Base-by-base conservation (phyloP, 2,888 invertebrate genomes). In the Rosalia funebris region DNA sequence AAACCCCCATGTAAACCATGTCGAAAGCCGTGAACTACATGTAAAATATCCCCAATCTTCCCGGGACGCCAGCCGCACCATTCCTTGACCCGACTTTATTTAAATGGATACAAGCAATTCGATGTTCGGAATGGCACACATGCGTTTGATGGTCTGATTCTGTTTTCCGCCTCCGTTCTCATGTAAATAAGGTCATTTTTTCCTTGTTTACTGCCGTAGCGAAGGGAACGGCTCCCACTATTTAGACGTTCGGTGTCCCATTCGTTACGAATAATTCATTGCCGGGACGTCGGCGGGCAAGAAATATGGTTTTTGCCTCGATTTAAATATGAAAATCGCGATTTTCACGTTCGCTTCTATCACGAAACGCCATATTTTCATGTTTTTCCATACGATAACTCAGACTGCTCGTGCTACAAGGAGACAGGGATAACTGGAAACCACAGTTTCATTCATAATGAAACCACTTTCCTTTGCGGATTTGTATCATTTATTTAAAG, bases 91-190 rank as follows among this genome's bases (percentile, higher is more conserved):
- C 53, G 17, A 53, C 53, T 53, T 31, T 53, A 53, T 53, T 53
- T 53, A 53, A 53, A 53, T 53, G 53, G 53, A 53, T 53, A 53
- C 53, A 32, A 20, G 53, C 42, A 42, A 53, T 53, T 53, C 53
- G 37, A 32, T 15, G 7, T 42, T 32, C 31, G 16, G 42, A 42
- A 53, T 53, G 11, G 53, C 53, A 15, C 53, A 53, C 53, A 53
- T 53, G 53, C 41, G 53, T 32, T 42, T 53, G 53, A 53, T 53
- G 53, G 53, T 32, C 19, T 42, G 53, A 53, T 53, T 32, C 53
- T 12, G 20, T 39, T 50, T 25, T 16, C 20, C 14, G 39, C 20
- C 20, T 11, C 42, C 31, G 17, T 53, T 53, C 32, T 32, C 32
- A 53, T 53, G 53, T 19, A 53, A 53, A 53, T 53, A 53, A 17